Percentiles rank a stretch among this genome's conserved stretches.
phyloP scores from a whole-genome alignment of 2,888 invertebrate species.

The Lepas anatifera region DNA sequence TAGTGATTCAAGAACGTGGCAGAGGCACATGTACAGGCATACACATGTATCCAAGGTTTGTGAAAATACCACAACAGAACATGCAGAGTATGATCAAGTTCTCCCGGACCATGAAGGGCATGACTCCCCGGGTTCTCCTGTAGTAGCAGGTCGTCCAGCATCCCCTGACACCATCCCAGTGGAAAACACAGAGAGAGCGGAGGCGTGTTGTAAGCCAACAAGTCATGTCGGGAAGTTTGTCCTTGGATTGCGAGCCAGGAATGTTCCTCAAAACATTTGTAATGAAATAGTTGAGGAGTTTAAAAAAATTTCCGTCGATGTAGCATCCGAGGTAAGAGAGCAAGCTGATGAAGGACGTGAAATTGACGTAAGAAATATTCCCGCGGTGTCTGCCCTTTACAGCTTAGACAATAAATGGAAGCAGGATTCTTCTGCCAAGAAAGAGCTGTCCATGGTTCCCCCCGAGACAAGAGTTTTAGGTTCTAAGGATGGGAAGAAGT shows the following conservation, averaged over 20 bases:
- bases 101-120: background rate
- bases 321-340: background rate
- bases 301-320: too few relatives aligned
- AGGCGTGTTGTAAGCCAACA: background rate
- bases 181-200: too few relatives aligned
- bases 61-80: background rate
- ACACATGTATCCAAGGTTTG: background rate
- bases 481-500: background rate
- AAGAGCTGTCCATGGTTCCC: background rate
- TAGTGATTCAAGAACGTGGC: background rate
- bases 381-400: background rate
- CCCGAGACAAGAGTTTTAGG: background rate
- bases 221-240: background rate
- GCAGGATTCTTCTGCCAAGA: background rate
- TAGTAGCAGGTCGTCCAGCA: too few relatives aligned
- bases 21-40: background rate
- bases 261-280: background rate
- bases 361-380: background rate
- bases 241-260: background rate
- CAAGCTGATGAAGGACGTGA: background rate
- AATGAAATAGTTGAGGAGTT: background rate
- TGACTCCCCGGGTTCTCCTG: too few relatives aligned
- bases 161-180: too few relatives aligned
- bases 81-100: background rate
- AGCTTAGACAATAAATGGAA: background rate